phyloP scores from a whole-genome alignment of 1,140 invertebrate species.

The Danaus melanippus region DNA sequence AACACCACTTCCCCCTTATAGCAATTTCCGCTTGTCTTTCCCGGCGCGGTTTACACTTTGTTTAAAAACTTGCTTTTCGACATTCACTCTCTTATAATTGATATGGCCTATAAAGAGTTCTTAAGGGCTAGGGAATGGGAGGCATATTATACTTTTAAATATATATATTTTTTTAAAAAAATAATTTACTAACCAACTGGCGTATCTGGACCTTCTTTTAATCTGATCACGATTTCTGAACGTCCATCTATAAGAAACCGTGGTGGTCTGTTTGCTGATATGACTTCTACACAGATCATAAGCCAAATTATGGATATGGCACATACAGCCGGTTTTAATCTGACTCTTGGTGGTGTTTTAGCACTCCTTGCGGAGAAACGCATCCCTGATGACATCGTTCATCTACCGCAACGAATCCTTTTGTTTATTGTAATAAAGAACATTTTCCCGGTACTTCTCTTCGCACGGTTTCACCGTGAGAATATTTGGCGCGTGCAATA shows the following conservation, averaged over 20 bases:
- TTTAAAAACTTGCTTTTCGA: no score
- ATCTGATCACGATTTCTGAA: conserved; percentile 89
- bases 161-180: no score
- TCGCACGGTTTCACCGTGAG: conserved; percentile 66
- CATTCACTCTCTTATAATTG: no score
- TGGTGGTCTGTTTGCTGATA: conserved; percentile 81
- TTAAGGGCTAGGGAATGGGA: no score
- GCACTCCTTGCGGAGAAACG: conserved; percentile 22
- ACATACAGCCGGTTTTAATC: conserved; percentile 45
- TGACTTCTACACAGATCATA: conserved; percentile 24
- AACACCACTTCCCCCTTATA: conserved; percentile 41
- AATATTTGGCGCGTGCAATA: conserved; percentile 41
- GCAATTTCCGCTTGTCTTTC: conserved; percentile 36
- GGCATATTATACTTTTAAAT: no score
- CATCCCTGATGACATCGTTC: conserved; percentile 45
- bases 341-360: conserved; percentile 38
- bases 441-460: conserved; percentile 56
- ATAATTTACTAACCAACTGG: conserved; percentile 79
- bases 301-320: conserved; percentile 24
- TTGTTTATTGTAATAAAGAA: conserved; percentile 42
- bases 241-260: conserved; percentile 88
- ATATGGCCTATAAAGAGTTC: no score
- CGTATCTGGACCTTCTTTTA: conserved; percentile 90
- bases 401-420: conserved; percentile 51
- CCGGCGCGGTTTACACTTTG: conserved; percentile 15